phyloP scores from a whole-genome alignment of 2,888 invertebrate genomes.

The Orthonychiurus folsomi region DNA sequence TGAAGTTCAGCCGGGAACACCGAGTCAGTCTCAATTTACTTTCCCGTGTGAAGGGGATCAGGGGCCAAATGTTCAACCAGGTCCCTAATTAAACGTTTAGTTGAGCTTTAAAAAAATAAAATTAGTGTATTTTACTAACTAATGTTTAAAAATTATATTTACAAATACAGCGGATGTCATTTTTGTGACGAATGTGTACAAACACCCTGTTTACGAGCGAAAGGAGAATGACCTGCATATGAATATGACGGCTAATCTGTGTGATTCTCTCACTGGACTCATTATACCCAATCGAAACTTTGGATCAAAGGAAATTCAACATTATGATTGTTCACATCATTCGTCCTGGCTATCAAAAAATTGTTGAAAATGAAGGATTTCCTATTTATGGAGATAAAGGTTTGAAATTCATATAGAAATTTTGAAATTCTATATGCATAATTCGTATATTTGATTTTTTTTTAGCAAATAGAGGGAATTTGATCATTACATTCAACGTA shows the following conservation, averaged over 20 bases:
- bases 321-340: constrained; percentile 48
- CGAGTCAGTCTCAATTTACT: constrained; percentile 59
- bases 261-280: constrained; percentile 63
- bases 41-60: constrained; percentile 75
- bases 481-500: constrained; percentile 59
- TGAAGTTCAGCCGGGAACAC: constrained; percentile 64
- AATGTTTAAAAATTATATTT: too few relatives aligned
- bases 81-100: constrained; percentile 41
- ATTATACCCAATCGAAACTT: constrained; percentile 56
- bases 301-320: constrained; percentile 60
- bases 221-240: constrained; percentile 61
- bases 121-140: constrained; percentile 6
- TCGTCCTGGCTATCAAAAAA: constrained; percentile 58
- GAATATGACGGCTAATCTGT: constrained; percentile 53
- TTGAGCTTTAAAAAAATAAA: constrained; percentile 22
- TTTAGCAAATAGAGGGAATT: constrained; percentile 52
- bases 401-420: too few relatives aligned
- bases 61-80: constrained; percentile 60
- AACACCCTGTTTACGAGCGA: constrained; percentile 53
- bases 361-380: constrained; percentile 63
- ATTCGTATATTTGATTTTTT: too few relatives aligned
- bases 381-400: constrained; percentile 56
- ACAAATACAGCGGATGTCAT: constrained; percentile 40
- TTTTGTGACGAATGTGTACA: constrained; percentile 40
- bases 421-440: background rate